Evolutionary conservation across 2,888 invertebrate genomes (phyloP), one percentile per base, ranked within the genome.

Genomic region (Drosophila yooni): DNA sequence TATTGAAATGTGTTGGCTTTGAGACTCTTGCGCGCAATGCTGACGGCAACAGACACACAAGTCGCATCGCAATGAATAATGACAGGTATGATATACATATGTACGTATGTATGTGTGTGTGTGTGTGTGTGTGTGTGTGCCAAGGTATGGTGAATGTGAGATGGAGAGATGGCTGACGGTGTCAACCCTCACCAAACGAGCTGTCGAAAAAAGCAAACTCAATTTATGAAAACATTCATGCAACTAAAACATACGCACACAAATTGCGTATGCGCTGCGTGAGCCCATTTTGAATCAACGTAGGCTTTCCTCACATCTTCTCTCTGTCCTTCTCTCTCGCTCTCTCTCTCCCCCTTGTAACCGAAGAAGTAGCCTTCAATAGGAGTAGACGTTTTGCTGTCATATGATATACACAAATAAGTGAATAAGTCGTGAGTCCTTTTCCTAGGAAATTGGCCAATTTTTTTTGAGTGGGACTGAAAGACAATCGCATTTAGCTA

Each of bases 151-250:
- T 33, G 3, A 25, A n/a, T 0, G 7, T 2, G 43, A 21, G 11
- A 15, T 3, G 31, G 11, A 15, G 1, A 31, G 5, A 15, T 1
- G 7, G 29, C 46, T 40, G 34, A 27, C 34, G 51, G 52, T 71
- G 57, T 53, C 81, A 81, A 71, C 77, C 77, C 71, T 48, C 60
- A 53, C 51, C 40, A 53, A 71, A 78, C 60, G 48, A 74, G 79
- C 82, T 81, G 89, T 84, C 79, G 82, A 83, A 83, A 81, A 84
- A 81, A 81, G 87, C 84, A 89, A 90, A 81, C 83, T 79, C 87
- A 88, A 86, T 86, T 88, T 86, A 88, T 86, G 90, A 79, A 83
- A 90, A 88, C 87, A 74, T 70, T 82, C 83, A 73, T 65, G 72
- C 69, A 70, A 61, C 66, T 40, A 57, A 74, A 68, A 48, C 51